Base-by-base conservation (phyloP, 2,888 invertebrate species). In the Ctenicera cuprea region DNA sequence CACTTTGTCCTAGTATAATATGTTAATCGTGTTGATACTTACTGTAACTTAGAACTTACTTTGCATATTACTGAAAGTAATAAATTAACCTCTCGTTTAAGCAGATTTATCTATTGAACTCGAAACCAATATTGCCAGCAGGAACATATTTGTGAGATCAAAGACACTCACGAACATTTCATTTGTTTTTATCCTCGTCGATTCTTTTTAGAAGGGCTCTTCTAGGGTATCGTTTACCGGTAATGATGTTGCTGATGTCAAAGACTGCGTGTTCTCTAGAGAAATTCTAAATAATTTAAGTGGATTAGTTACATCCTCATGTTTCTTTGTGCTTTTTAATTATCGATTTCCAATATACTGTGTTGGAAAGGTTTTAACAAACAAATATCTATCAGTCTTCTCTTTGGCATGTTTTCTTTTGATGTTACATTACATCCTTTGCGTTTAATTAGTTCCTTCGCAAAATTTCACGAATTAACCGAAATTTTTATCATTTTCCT, bases 11-110 rank as follows among this genome's bases (percentile, higher is more conserved):
- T 54, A 62, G 72, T 76, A 71, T n/a, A n/a, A n/a, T 74, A 71
- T 76, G 76, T 76, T 76, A 76, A 76, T 76, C 71, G 74, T 71
- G 76, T 38, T 67, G 76, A 76, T 76, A 75, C 74, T 76, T 66
- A 69, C 63, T 64, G 57, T 63, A 77, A 71, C 73, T 71, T 68
- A 30, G 52, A 69, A 65, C 71, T 67, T 70, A 69, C 72, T 73
- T 75, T 73, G 66, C 75, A 71, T 75, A 70, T 67, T 70, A 63
- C 52, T 64, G 38, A 67, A 69, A 61, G 74, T 71, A 73, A 76
- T 77, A 77, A 77, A 77, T 77, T 77, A 73, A 64, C 71, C 64
- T 77, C 74, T 65, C 68, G 59, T 38, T 38, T 59, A 7, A 12
- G 59, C 18, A 16, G 18, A 18, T 3, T 7, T 59, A 38, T 38